Base-by-base conservation (phyloP, 2,113 vertebrate genomes). In the Phyllopteryx taeniolatus region DNA sequence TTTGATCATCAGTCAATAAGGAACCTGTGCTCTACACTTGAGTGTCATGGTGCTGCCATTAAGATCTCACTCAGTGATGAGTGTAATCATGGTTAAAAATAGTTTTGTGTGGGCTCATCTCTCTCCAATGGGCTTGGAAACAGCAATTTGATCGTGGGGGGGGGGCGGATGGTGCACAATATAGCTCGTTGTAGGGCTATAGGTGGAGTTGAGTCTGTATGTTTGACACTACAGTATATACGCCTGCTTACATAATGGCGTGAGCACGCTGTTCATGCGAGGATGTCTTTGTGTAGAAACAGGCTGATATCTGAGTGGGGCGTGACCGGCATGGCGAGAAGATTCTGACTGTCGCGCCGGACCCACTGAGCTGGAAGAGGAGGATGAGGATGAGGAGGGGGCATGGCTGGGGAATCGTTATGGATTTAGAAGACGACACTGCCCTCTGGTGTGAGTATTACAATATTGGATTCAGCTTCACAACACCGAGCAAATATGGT, bases 281-380 rank as follows among this genome's bases (percentile, higher is more conserved):
- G 65, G 60, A 33, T 54, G 53, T 57, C 42, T 63, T 71, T 65
- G 75, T 76, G 68, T 57, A 78, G 76, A 86, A 82, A 80, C 47
- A 77, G 71, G 70, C 71, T 83, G 71, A 80, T 81, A 83, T 86
- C 79, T 82, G 77, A 70, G 80, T 87, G 87, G 87, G 87, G 90
- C 84, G 90, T 91, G 90, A 90, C 88, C 70, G 39, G 90, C 86
- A 91, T 91, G 80, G 88, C 22, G 84, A 91, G 78, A 75, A 77
- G 85, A 89, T 66, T 84, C 82, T 46, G 67, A 80, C 82, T 83
- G 87, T 87, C 76, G 83, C 85, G 80, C 74, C 76, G 1, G 65
- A 77, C 80, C 82, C 80, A 74, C 74, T 19, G 33, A 85, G 81
- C 61, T 22, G 77, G 73, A 78, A 70, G 71, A 77, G 35, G 83